Evolutionary conservation across 2,113 vertebrate genomes (phyloP).

Genomic region (Dendrocopos noguchii): DNA sequence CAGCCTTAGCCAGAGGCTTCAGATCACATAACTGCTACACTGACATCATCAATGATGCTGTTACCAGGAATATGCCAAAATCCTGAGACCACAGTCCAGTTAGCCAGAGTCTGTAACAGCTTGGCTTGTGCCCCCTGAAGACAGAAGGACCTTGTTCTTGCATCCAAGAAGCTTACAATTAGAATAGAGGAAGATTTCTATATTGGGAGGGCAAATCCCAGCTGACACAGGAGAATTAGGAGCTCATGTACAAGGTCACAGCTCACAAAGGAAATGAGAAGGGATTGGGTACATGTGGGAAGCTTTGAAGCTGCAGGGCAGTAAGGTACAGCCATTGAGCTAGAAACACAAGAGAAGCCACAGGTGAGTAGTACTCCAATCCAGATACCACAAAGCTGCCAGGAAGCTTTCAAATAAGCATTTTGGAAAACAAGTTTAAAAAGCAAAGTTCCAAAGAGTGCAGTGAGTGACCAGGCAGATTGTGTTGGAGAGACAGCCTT

Average conservation of each 20-base stretch:
- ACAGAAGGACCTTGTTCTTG: constrained; percentile 9
- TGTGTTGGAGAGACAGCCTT: accelerated
- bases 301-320: background rate
- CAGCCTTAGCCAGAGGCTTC: background rate
- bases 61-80: background rate
- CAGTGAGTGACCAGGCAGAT: background rate
- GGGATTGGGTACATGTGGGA: background rate
- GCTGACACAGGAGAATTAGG: constrained; percentile 41
- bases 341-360: background rate
- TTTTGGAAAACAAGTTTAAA: background rate
- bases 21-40: background rate
- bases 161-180: constrained; percentile 47
- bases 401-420: background rate
- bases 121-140: background rate
- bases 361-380: background rate
- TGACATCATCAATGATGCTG: background rate
- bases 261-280: background rate
- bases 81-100: accelerated
- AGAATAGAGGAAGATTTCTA: constrained; percentile 42
- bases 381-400: background rate
- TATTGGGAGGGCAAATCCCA: constrained; percentile 56
- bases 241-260: background rate
- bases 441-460: background rate
- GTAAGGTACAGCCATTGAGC: background rate
- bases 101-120: background rate